Base-by-base conservation (phyloP, 2,113 vertebrate species). In the Oriolus oriolus region DNA sequence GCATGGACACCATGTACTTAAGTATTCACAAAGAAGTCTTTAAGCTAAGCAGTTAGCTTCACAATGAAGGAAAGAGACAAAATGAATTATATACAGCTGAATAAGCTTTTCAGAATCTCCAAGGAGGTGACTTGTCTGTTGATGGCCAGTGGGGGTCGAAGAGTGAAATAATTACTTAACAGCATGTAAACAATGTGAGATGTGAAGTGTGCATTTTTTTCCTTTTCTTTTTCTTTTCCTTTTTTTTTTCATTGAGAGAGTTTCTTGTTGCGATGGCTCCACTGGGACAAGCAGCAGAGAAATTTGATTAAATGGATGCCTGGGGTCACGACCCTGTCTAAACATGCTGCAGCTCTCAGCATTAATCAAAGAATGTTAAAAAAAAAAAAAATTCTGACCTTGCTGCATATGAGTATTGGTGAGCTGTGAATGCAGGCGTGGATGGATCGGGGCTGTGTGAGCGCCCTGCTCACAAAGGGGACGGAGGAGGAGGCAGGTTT, bases 231-330 rank as follows among this genome's bases (percentile, higher is more conserved):
- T 70, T 76, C 41, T 59, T 89, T 63, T 41, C 22, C 37, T 7
- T 54, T 84, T 77, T 90, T 94, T 95, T 97, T 97, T 97, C 97
- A 97, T 97, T 98, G 97, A 98, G 97, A 98, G 96, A 97, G 93
- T 98, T 98, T 98, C 97, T 98, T 97, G 92, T 98, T 97, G 97
- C 42, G 91, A 98, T 97, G 97, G 96, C 96, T 98, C 98, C 98
- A 94, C 95, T 97, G 98, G 98, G 98, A 98, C 96, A 97, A 85
- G 97, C 97, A 98, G 97, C 97, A 98, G 98, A 98, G 97, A 98
- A 98, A 99, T 98, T 98, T 98, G 98, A 99, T 99, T 99, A 99
- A 99, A 98, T 99, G 98, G 98, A 98, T 98, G 98, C 98, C 97
- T 98, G 96, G 90, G 98, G 98, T 98, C 98, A 57, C 16, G 98